phyloP scores from a whole-genome alignment of 2,113 vertebrate genomes.

The Reinhardtius hippoglossoides region DNA sequence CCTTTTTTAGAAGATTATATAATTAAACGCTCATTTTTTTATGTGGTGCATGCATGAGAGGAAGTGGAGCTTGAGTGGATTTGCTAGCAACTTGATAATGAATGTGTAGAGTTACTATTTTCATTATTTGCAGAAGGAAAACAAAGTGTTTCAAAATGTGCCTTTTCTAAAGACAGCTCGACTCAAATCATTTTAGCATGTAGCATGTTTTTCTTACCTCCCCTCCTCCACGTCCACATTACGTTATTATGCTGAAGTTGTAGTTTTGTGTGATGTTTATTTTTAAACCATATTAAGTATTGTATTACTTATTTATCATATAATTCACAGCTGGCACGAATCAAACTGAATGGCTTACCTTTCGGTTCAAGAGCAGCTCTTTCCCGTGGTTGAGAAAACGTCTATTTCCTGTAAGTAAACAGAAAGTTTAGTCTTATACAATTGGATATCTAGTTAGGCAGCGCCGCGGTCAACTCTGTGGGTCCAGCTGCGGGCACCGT shows the following conservation, averaged over 20 bases:
- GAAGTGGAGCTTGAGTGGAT: not conserved
- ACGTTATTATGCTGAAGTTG: no score
- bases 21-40: not conserved
- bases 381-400: not conserved
- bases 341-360: not conserved
- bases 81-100: not conserved
- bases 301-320: not conserved
- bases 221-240: not conserved
- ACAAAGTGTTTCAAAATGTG: not conserved
- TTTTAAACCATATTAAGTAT: not conserved
- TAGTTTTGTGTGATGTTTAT: not conserved
- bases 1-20: not conserved
- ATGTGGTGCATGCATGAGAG: not conserved
- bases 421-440: not conserved
- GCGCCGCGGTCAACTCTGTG: slow-evolving; percentile 40
- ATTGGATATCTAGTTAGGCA: slow-evolving; percentile 52
- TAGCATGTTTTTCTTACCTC: not conserved
- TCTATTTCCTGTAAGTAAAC: not conserved
- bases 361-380: not conserved
- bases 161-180: no score
- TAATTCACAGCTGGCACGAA: not conserved
- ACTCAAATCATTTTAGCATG: not conserved
- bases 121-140: not conserved
- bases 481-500: slow-evolving; percentile 48
- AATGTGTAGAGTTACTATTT: not conserved